Percentiles rank a stretch among this genome's conserved stretches.
phyloP scores from a whole-genome alignment of 2,113 vertebrate genomes.

The Eubucco bourcierii region DNA sequence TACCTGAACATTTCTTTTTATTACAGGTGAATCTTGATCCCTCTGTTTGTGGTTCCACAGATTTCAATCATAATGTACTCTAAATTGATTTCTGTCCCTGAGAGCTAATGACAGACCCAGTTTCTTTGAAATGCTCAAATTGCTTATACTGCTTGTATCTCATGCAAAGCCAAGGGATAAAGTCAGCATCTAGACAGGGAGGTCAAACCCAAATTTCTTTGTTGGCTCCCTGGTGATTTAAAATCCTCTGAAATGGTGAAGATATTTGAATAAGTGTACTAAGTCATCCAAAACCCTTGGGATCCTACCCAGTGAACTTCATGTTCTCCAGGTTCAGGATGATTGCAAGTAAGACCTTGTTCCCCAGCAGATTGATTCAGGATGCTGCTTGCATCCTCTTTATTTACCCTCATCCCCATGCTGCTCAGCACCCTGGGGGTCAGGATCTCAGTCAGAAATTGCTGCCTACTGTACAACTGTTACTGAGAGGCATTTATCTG shows the following conservation, averaged over 20 bases:
- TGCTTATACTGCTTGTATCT: background rate
- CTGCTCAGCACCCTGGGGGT: background rate
- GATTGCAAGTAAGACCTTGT: background rate
- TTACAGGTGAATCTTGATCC: constrained; percentile 13
- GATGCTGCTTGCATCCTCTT: background rate
- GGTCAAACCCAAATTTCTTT: background rate
- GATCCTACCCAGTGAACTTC: background rate
- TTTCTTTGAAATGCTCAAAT: constrained; percentile 41
- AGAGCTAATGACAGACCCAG: constrained; percentile 34
- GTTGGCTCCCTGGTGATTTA: background rate
- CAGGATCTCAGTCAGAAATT: background rate
- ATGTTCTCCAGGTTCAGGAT: background rate
- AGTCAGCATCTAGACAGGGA: background rate
- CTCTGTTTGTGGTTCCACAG: background rate
- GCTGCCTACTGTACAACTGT: background rate
- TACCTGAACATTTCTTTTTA: constrained; percentile 12
- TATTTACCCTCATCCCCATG: background rate
- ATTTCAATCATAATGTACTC: constrained; percentile 3
- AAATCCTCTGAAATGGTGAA: background rate
- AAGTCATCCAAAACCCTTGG: background rate
- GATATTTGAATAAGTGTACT: background rate
- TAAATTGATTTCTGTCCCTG: constrained; percentile 47
- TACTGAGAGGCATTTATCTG: background rate
- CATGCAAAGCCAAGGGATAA: background rate
- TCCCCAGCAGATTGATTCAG: background rate